Evolutionary conservation across 2,113 vertebrate genomes (phyloP), one percentile per base, ranked within the genome.

Genomic region (Channa maculata): DNA sequence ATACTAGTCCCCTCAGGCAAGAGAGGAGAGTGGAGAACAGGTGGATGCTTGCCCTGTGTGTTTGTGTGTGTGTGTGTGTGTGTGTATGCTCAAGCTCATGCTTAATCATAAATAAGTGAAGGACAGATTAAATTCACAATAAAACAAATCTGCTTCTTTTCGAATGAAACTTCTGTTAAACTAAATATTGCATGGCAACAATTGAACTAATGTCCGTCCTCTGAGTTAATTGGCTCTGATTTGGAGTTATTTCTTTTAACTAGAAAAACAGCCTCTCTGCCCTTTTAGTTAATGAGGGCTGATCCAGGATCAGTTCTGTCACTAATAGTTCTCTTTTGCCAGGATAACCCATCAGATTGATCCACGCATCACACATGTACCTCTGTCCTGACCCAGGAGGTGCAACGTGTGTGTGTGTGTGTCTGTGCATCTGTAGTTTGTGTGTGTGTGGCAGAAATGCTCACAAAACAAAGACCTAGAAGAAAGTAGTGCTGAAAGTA

Each of bases 281-380:
- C 86, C 89, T 90, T 90, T 86, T 71, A 89, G 86, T 91, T 91
- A 91, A 92, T 92, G 90, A 92, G 89, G 69, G 74, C 77, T 88
- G 86, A 91, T 90, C 86, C 84, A 12, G 88, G 87, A 89, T 90
- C 86, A 90, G 69, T 63, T 84, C 63, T 89, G 86, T 86, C 86
- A 86, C 86, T 86, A 91, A 90, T 87, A 66, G 82, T 83, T 85
- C 71, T 33, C 86, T 86, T 88, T 91, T 77, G 66, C 86, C 68
- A 66, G 83, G 82, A 79, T 84, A 86, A 84, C 86, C 85, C 77
- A 76, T 39, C 14, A 1, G 71, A 93, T 85, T 90, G 88, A 92
- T 91, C 88, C 54, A 6, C 71, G 49, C 72, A 71, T 89, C 86
- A 79, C 87, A 75, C 69, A 77, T 65, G 75, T 71, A 58, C 72